Evolutionary conservation across 92 coral and sea anemone genomes (phyloP).

Genomic region (Epizoanthus illoricatus): DNA sequence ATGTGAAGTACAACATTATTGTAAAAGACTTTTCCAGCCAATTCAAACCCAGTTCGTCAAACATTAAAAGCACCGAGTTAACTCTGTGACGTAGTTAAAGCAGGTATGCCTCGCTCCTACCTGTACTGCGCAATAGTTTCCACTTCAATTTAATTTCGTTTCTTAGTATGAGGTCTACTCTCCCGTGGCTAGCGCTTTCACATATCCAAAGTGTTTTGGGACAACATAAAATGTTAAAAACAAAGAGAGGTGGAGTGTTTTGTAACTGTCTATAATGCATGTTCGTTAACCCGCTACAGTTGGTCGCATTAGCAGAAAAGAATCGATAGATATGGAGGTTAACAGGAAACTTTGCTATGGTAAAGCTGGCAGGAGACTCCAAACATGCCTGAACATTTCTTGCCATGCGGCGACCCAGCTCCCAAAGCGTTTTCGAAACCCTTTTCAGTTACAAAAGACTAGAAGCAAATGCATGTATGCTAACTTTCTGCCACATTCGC

Average conservation of each 20-base stretch:
- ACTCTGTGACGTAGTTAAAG: neutral
- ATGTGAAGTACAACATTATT: too few relatives aligned
- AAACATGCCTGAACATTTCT: neutral
- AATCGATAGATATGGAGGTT: neutral
- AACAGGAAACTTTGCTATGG: conserved; percentile 49
- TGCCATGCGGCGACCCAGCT: too few relatives aligned
- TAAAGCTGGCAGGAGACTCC: conserved; percentile 23
- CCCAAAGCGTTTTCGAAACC: too few relatives aligned
- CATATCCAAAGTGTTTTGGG: conserved; percentile 30
- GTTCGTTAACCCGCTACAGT: conserved; percentile 24
- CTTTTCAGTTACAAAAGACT: too few relatives aligned
- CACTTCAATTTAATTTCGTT: conserved; percentile 14
- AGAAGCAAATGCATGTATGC: too few relatives aligned
- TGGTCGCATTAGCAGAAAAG: conserved; percentile 15
- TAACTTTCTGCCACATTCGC: too few relatives aligned
- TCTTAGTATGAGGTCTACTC: conserved; percentile 9
- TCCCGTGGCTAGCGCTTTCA: conserved; percentile 21
- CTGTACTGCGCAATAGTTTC: neutral
- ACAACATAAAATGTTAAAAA: conserved; percentile 9
- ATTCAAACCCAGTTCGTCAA: too few relatives aligned
- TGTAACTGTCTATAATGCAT: conserved; percentile 5
- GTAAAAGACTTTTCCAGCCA: too few relatives aligned
- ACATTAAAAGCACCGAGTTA: neutral
- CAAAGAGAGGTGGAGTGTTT: conserved; percentile 38
- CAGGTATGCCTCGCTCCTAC: neutral